Conservation (phyloP, 2,888 invertebrate genomes). For the Mimachlamys varia region DNA sequence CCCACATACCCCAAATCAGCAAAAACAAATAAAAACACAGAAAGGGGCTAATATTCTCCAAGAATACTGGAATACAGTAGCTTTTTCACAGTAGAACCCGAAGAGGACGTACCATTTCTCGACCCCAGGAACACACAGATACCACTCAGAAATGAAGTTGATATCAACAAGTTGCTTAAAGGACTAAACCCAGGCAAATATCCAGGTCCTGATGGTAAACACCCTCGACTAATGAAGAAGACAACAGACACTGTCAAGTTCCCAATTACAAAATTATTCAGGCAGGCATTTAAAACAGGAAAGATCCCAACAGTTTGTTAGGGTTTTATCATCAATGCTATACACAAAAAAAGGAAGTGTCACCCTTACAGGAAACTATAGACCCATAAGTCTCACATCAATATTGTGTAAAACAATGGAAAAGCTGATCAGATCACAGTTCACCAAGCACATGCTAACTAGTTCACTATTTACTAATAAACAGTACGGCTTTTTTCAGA, state of each 20-base stretch:
- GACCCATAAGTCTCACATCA: background rate
- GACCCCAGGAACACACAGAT: background rate
- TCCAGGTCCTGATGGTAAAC: background rate
- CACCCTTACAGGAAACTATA: background rate
- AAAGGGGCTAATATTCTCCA: too few species aligned
- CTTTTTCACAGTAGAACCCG: too few species aligned
- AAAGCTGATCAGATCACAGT: background rate
- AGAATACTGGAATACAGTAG: too few species aligned
- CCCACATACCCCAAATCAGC: too few species aligned
- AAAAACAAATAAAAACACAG: too few species aligned
- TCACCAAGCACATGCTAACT: background rate
- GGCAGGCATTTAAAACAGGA: background rate
- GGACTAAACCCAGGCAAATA: background rate
- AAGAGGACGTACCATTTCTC: background rate
- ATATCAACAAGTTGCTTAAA: background rate
- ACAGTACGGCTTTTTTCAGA: background rate
- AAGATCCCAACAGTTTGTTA: background rate
- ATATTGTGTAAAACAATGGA: conserved; percentile 2
- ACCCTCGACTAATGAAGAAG: background rate
- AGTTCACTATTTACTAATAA: background rate
- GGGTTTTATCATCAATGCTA: background rate
- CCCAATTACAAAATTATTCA: background rate
- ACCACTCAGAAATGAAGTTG: background rate
- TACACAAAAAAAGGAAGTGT: background rate
- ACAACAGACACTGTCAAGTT: background rate